Evolutionary conservation across 2,888 invertebrate species (phyloP).

Genomic region (Trissoscelio sp.): DNA sequence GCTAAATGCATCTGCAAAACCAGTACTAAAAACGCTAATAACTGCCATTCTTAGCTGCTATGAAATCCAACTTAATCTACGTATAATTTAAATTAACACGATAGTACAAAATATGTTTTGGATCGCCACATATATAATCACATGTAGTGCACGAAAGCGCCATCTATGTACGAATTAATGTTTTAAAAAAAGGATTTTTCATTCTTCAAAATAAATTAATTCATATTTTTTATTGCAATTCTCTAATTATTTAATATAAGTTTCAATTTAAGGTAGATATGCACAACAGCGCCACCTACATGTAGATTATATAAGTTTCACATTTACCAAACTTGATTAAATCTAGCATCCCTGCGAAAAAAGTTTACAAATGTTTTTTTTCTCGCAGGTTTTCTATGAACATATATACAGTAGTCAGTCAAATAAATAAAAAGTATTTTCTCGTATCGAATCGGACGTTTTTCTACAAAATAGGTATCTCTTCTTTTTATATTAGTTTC

Average conservation of each 20-base stretch:
- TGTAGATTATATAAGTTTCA: no score
- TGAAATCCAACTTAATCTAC: conserved; percentile 47
- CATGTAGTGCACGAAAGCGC: no score
- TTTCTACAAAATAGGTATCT: conserved; percentile 54
- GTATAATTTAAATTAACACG: neutral
- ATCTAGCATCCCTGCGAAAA: conserved; percentile 14
- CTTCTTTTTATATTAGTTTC: conserved; percentile 7
- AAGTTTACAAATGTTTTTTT: neutral
- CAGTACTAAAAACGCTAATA: conserved; percentile 20
- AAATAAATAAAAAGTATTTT: conserved; percentile 76
- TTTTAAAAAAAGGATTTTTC: no score
- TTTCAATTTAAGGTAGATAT: no score
- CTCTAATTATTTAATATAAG: no score
- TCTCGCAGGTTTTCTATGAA: conserved; percentile 69
- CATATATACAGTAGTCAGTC: conserved; percentile 80
- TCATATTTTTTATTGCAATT: no score
- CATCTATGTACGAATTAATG: no score
- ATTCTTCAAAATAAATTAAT: no score
- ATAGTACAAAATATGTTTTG: conserved; percentile 18
- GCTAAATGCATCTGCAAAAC: conserved; percentile 52
- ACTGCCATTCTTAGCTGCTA: conserved; percentile 43
- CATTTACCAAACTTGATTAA: neutral
- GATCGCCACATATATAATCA: no score
- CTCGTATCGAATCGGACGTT: conserved; percentile 34
- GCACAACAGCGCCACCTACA: no score